These are phyloP conservation scores for Halichoeres trimaculatus DNA, from an alignment of 2,113 vertebrate genomes.

Conservation along the genomic window DNA sequence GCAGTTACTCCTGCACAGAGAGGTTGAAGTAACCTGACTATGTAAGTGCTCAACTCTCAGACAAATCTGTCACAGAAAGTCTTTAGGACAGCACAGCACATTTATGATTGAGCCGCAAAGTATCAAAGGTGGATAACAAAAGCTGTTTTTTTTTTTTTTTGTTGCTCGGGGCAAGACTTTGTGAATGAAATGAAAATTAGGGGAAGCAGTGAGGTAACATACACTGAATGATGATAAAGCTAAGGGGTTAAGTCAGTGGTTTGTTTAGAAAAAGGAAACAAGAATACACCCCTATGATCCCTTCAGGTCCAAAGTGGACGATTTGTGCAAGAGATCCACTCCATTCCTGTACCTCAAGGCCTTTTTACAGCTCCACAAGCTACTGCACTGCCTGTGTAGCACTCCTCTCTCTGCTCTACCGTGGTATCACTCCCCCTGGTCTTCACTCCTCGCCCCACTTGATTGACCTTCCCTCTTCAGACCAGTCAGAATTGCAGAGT, in stretches of 20 bases:
- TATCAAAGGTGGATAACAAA: conserved; percentile 4
- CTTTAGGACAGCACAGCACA: not conserved
- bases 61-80: conserved; percentile 29
- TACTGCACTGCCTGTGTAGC: conserved; percentile 2
- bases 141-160: not conserved
- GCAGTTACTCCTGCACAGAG: conserved; percentile 30
- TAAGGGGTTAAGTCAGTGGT: conserved; percentile 60
- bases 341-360: conserved; percentile 10
- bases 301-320: conserved; percentile 17
- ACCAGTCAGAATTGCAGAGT: conserved; percentile 10
- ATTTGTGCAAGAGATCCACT: conserved; percentile 44
- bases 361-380: conserved; percentile 40
- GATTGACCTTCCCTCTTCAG: conserved; percentile 47
- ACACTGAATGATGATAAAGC: conserved; percentile 54
- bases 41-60: conserved; percentile 40
- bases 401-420: conserved; percentile 14
- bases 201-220: conserved; percentile 45
- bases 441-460: conserved; percentile 8
- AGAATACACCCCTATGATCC: conserved; percentile 21
- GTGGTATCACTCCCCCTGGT: conserved; percentile 28
- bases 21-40: conserved; percentile 55
- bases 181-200: conserved; percentile 57
- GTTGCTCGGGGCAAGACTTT: conserved; percentile 15
- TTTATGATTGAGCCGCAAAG: conserved; percentile 35
- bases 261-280: conserved; percentile 49